Percentiles rank a stretch among this genome's conserved stretches.
These are phyloP conservation scores for Eupithecia subumbrata DNA, from an alignment of 2,888 invertebrate genomes.

Conservation along the genomic window DNA sequence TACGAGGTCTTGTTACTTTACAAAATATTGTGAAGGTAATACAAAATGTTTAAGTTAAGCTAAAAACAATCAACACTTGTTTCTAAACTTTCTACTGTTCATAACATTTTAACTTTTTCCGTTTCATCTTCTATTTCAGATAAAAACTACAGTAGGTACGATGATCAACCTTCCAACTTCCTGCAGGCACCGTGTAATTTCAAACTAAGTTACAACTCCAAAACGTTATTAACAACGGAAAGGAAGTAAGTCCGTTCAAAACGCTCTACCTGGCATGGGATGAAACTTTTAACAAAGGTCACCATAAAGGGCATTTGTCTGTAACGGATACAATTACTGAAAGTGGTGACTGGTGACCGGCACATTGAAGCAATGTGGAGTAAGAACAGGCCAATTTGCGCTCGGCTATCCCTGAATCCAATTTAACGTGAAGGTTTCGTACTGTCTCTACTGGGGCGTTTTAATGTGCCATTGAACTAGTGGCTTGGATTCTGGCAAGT, in stretches of 20 bases:
- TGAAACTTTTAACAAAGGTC: conserved; percentile 51
- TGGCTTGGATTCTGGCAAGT: conserved; percentile 17
- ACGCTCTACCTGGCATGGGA: conserved; percentile 37
- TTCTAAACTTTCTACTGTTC: neutral
- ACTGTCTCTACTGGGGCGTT: conserved; percentile 37
- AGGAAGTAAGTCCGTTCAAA: conserved; percentile 39
- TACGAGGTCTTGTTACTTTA: neutral
- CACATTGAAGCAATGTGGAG: conserved; percentile 43
- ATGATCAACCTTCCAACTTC: conserved; percentile 27
- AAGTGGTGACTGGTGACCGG: conserved; percentile 47
- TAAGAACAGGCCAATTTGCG: conserved; percentile 56
- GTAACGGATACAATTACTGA: conserved; percentile 70
- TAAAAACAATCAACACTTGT: neutral
- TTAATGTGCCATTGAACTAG: conserved; percentile 41
- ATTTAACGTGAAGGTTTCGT: conserved; percentile 51
- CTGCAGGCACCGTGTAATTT: conserved; percentile 34
- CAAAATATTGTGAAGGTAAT: neutral
- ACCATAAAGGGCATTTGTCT: conserved; percentile 54
- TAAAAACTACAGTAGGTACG: conserved; percentile 6
- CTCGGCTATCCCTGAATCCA: conserved; percentile 55
- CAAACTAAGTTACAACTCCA: conserved; percentile 38
- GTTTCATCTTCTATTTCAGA: conserved; percentile 2
- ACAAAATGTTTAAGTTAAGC: neutral
- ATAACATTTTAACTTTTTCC: neutral
- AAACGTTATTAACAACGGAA: conserved; percentile 40